Base-by-base conservation (phyloP, 2,113 vertebrate species). In the Patagioenas fasciata region DNA sequence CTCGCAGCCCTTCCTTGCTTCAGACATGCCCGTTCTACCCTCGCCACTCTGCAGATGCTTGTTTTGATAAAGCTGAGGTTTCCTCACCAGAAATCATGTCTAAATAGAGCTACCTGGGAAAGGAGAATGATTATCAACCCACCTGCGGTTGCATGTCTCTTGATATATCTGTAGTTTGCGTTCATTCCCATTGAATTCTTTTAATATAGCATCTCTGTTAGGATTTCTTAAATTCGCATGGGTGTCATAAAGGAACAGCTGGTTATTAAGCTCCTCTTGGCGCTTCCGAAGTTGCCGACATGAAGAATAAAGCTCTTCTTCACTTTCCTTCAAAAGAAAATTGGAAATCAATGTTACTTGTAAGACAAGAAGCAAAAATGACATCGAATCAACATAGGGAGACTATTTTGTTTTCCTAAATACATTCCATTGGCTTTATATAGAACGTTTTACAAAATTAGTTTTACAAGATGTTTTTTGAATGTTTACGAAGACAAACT, bases 271-370 rank as follows among this genome's bases (percentile, higher is more conserved):
- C 75, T 99, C 98, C 1, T 98, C 97, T 65, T 99, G 98, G 48
- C 98, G 98, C 73, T 98, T 98, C 80, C 97, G 98, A 89, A 99
- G 98, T 62, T 99, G 99, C 80, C 97, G 98, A 80, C 98, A 99
- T 0, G 99, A 99, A 2, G 99, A 99, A 80, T 99, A 99, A 42
- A 99, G 98, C 44, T 99, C 99, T 94, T 99, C 99, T 95, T 99
- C 98, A 0, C 97, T 97, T 95, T 98, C 98, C 99, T 99, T 90
- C 80, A 79, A 75, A 56, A 70, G 23, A 75, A 83, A 3, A 44
- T 90, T 42, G 67, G 34, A 75, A 71, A 88, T 34, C n/a, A 84
- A 38, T 5, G 8, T 48, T 17, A 44, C 51, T 74, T 24, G 14
- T 29, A 51, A 85, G 60, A 57, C 31, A 29, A 1, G 2, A 25